Conservation (phyloP, 2,113 vertebrate genomes). For the Erythrolamprus reginae region DNA sequence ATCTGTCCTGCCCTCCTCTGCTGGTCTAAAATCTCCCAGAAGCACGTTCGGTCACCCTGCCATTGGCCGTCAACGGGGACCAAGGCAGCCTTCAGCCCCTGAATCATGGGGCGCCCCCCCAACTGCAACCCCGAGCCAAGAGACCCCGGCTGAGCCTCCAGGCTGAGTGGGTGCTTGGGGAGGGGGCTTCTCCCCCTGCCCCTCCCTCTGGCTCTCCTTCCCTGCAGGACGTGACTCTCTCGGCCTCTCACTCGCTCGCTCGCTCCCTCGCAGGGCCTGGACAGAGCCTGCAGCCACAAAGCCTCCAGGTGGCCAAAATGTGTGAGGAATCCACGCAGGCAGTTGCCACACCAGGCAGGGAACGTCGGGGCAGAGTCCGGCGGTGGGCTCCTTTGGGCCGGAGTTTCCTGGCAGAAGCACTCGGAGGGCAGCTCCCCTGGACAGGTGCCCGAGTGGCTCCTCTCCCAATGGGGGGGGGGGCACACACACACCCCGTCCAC, state of each 20-base stretch:
- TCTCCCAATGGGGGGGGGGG: background rate
- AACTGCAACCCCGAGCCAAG: background rate
- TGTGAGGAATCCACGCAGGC: background rate
- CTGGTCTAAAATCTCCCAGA: background rate
- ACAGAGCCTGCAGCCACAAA: background rate
- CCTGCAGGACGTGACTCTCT: too few species aligned
- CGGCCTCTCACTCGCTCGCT: too few species aligned
- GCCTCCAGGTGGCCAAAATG: background rate
- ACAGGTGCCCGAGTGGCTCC: background rate
- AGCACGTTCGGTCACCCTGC: background rate
- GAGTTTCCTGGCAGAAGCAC: background rate
- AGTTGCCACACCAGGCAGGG: background rate
- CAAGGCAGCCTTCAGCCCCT: background rate
- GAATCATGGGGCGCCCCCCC: background rate
- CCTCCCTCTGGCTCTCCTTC: background rate
- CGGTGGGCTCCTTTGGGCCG: background rate
- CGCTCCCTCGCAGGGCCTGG: too few species aligned
- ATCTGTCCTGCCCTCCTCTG: background rate
- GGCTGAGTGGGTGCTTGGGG: background rate
- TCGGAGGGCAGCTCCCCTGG: background rate
- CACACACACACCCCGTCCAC: too few species aligned
- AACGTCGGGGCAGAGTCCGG: background rate
- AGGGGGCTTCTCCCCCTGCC: background rate
- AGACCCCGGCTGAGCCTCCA: background rate
- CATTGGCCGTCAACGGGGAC: background rate